Percentiles rank a stretch among this genome's conserved stretches.
Conservation (phyloP, 2,797 vertebrate species). For the Oceanodroma leucorhoa region DNA sequence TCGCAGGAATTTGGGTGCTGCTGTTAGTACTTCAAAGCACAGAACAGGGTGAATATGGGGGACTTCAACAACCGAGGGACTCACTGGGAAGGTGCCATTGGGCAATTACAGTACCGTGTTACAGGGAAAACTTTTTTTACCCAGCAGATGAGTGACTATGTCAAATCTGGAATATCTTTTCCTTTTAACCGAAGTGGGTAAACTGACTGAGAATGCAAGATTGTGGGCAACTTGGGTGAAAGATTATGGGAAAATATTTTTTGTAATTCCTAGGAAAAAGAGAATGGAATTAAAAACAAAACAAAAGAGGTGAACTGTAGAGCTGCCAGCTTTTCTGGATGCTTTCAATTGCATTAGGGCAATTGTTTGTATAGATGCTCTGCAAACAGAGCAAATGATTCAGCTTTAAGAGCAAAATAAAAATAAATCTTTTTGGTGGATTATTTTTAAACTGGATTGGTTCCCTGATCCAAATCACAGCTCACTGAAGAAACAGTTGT, state of each 20-base stretch:
- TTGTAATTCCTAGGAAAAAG: neutral
- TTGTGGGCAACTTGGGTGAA: neutral
- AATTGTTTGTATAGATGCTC: neutral
- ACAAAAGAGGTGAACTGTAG: neutral
- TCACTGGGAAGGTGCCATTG: neutral
- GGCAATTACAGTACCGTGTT: fast-evolving
- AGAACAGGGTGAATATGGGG: neutral
- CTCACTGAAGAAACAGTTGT: constrained; percentile 43
- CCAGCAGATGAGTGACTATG: neutral
- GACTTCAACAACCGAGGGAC: neutral
- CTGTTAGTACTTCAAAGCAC: neutral
- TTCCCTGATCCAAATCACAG: constrained; percentile 46
- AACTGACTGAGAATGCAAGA: neutral
- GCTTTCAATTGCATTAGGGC: neutral
- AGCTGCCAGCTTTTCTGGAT: neutral
- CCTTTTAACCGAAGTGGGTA: neutral
- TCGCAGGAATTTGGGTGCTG: neutral
- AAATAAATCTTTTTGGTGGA: constrained; percentile 50
- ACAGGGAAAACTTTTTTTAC: neutral
- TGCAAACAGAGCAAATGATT: constrained; percentile 4
- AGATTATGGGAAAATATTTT: neutral
- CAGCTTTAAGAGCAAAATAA: constrained; percentile 31
- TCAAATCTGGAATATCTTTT: neutral
- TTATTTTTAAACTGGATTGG: constrained; percentile 64
- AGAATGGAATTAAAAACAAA: neutral